A percentile compares a stretch with the other conserved stretches of the same genome.
phyloP scores from a whole-genome alignment of 2,113 vertebrate genomes.

The Eira barbara region DNA sequence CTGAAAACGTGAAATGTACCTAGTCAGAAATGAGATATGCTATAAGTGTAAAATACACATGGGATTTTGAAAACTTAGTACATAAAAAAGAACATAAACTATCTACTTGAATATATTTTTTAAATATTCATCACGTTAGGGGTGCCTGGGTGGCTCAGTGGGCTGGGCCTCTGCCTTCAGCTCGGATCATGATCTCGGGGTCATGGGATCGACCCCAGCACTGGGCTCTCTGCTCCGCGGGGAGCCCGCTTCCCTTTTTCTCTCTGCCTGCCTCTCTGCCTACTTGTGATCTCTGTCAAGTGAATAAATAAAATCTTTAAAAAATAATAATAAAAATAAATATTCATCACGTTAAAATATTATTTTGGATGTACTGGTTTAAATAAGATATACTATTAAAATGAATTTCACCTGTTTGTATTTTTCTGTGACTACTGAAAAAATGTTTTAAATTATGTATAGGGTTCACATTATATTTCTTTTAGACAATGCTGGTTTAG shows the following conservation, averaged over 20 bases:
- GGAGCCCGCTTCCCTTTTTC: too few species aligned
- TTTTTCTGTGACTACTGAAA: not conserved
- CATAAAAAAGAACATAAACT: not conserved
- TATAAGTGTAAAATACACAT: not conserved
- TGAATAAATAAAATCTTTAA: too few species aligned
- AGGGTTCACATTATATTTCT: not conserved
- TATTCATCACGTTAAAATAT: not conserved
- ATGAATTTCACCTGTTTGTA: not conserved
- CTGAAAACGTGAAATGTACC: not conserved
- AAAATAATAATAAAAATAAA: not conserved
- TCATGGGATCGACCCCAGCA: too few species aligned
- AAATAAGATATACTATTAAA: conserved; percentile 32
- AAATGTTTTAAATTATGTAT: not conserved
- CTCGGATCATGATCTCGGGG: too few species aligned
- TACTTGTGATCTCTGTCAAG: too few species aligned
- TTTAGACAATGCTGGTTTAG: not conserved
- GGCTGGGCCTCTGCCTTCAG: too few species aligned
- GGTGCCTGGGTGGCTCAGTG: too few species aligned
- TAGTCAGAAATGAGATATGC: not conserved
- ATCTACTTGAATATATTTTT: not conserved
- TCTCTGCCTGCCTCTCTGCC: too few species aligned
- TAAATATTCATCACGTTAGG: not conserved
- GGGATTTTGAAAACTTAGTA: not conserved
- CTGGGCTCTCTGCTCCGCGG: too few species aligned
- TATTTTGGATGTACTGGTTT: not conserved